phyloP scores from a whole-genome alignment of 1,140 invertebrate genomes.

The Alviniconcha marisindica region DNA sequence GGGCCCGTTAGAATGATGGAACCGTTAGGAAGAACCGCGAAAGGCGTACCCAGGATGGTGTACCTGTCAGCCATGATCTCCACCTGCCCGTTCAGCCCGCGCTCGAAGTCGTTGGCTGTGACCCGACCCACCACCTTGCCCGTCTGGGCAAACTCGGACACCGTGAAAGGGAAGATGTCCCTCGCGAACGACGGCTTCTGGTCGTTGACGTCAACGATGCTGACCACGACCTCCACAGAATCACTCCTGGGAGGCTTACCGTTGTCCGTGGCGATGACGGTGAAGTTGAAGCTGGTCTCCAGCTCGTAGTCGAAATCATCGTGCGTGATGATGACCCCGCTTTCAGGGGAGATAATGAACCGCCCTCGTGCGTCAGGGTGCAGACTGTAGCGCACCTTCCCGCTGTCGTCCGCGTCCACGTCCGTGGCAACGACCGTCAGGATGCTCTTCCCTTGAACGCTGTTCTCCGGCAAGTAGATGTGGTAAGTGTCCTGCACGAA shows the following conservation, averaged over 20 bases:
- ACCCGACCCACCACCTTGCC: conserved; percentile 45
- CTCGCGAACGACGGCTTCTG: conserved; percentile 51
- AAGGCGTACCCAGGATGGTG: conserved; percentile 25
- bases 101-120: conserved; percentile 47
- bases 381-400: conserved; percentile 53
- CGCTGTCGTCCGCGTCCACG: conserved; percentile 85
- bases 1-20: conserved; percentile 30
- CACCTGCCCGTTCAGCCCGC: conserved; percentile 48
- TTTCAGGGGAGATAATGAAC: conserved; percentile 45
- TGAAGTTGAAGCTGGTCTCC: conserved; percentile 50
- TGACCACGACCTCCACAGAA: conserved; percentile 45
- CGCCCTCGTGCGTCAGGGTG: conserved; percentile 34
- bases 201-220: conserved; percentile 61
- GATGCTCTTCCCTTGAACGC: conserved; percentile 56
- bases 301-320: conserved; percentile 57
- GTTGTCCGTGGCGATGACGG: conserved; percentile 55
- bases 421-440: conserved; percentile 87
- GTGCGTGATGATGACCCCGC: conserved; percentile 47
- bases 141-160: conserved; percentile 49
- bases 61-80: conserved; percentile 39
- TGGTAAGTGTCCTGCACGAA: conserved; percentile 77
- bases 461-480: conserved; percentile 63
- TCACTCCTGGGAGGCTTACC: conserved; percentile 50
- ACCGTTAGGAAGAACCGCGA: conserved; percentile 43
- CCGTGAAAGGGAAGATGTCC: conserved; percentile 48